Base-by-base conservation (phyloP, 92 coral and sea anemone genomes). In the Chrysogorgia sp. region DNA sequence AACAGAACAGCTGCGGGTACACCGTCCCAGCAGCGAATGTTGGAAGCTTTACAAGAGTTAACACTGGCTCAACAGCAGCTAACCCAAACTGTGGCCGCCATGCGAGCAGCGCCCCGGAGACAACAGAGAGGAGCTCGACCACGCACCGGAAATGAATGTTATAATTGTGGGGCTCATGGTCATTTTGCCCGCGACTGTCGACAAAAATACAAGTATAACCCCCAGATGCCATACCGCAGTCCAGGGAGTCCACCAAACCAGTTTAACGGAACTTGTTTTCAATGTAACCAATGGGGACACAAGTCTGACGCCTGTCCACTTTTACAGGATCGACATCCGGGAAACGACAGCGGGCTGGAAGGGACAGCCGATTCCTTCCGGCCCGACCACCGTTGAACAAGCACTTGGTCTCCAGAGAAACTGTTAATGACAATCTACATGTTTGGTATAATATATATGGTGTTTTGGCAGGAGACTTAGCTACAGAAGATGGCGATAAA, bases 221-320 rank as follows among this genome's bases (percentile, higher is more conserved):
- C 13, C 10, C 13, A 23, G 25, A 1, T 24, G 10, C 63, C 1
- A 24, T 17, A 58, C 12, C 63, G 31, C 2, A 29, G 63, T 37
- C 43, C 59, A 52, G n/a, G n/a, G n/a, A n/a, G n/a, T n/a, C n/a
- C n/a, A n/a, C 59, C 59, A 17, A 58, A 13, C 29, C 63, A 58
- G 10, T 58, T 58, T 24, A 58, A 58, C 5, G 63, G 63, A 24
- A 24, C 31, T 23, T 24, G 63, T 23, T 58, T 58, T 23, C 63
- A 58, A 15, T 58, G 63, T 29, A 8, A 58, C 10, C 28, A 58
- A 3, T 58, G 63, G 63, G 63, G 63, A 17, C 63, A 58, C 63
- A 58, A 58, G 25, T 15, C 63, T 58, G 63, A 58, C 23, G 25
- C 12, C 32, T 58, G 63, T 24, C 63, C 63, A 58, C 3, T 58